phyloP scores from a whole-genome alignment of 2,113 vertebrate genomes.

The Lipophrys pholis region DNA sequence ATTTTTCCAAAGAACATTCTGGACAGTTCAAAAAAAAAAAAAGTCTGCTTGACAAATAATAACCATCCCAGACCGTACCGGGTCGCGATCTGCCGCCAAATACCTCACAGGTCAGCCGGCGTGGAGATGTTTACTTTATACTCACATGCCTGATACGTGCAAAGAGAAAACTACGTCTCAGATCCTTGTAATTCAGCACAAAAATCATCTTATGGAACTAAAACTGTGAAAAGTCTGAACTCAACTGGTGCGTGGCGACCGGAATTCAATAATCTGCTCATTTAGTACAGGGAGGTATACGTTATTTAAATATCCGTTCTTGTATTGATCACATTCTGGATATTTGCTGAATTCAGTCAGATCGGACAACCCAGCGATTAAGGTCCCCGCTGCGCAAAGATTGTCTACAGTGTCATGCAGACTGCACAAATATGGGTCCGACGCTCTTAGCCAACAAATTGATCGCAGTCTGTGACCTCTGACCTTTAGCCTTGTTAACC shows the following conservation, averaged over 20 bases:
- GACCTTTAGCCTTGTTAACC: conserved; percentile 64
- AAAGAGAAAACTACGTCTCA: no score
- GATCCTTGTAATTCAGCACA: no score
- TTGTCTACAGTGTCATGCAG: conserved; percentile 1
- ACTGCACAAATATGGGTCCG: conserved; percentile 31
- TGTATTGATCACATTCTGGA: background rate
- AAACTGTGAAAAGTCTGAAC: no score
- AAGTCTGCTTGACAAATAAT: conserved; percentile 4
- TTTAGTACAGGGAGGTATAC: no score
- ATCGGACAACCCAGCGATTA: background rate
- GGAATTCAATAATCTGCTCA: no score
- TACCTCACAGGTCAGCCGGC: background rate
- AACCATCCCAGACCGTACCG: background rate
- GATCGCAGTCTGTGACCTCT: conserved; percentile 78
- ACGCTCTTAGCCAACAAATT: conserved; percentile 63
- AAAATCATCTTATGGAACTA: no score
- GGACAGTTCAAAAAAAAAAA: background rate
- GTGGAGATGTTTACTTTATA: no score
- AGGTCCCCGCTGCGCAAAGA: conserved; percentile 37
- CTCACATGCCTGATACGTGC: no score
- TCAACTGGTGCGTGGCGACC: no score
- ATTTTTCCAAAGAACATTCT: background rate
- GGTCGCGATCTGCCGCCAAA: conserved; percentile 9
- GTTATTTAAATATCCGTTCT: conserved; percentile 1
- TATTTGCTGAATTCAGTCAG: background rate